phyloP scores from a whole-genome alignment of 2,888 invertebrate species.

The Spicauda simplicius region DNA sequence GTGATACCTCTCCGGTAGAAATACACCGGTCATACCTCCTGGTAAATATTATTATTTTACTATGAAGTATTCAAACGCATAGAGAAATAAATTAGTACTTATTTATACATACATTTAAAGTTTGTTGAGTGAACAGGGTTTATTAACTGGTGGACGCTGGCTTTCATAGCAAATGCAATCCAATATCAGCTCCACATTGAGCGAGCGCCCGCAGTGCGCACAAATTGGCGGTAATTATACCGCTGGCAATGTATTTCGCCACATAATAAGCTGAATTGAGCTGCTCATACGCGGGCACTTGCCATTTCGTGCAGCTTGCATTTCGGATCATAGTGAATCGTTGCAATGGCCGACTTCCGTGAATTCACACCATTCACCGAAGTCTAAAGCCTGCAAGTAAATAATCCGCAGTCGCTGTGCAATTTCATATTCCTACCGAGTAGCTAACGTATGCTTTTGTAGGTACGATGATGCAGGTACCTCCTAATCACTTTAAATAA shows the following conservation, averaged over 20 bases:
- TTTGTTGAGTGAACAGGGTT: not conserved
- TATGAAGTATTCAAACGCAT: too few relatives aligned
- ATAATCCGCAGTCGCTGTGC: not conserved
- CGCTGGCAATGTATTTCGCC: not conserved
- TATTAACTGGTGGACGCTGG: not conserved
- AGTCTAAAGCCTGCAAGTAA: not conserved
- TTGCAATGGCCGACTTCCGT: not conserved
- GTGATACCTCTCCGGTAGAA: too few relatives aligned
- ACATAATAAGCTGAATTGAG: constrained; percentile 3
- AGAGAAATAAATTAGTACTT: too few relatives aligned
- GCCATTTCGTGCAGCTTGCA: not conserved
- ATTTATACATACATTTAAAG: not conserved
- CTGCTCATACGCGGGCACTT: not conserved
- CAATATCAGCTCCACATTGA: not conserved
- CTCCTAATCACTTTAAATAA: too few relatives aligned
- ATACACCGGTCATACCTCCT: too few relatives aligned
- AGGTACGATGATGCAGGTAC: too few relatives aligned
- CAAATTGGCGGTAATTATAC: constrained; percentile 3
- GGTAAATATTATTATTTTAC: too few relatives aligned
- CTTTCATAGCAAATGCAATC: constrained; percentile 3
- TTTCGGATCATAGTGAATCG: not conserved
- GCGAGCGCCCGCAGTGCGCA: not conserved
- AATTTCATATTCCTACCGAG: not conserved
- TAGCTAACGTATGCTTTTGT: too few relatives aligned
- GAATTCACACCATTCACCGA: not conserved